These are phyloP conservation scores for Diadema setosum DNA, from an alignment of 35 echinoderm and acorn worm species.

Conservation along the genomic window DNA sequence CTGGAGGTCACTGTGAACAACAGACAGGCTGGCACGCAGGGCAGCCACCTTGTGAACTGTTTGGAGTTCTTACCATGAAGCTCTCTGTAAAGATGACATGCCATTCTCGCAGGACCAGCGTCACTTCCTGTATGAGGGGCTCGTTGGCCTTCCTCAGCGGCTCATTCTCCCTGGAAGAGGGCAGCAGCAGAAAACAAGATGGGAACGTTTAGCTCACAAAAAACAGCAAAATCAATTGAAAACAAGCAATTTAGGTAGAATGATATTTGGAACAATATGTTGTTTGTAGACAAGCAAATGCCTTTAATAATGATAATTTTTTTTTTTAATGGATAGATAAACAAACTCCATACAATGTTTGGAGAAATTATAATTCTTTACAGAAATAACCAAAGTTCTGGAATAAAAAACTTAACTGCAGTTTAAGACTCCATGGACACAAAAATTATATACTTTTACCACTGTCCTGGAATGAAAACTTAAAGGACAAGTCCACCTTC, in stretches of 20 bases:
- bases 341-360: neutral
- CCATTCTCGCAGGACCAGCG: constrained; percentile 47
- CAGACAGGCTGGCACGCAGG: too few relatives aligned
- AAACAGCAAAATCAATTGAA: neutral
- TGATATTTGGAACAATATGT: neutral
- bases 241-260: neutral
- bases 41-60: too few relatives aligned
- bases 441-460: too few relatives aligned
- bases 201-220: neutral
- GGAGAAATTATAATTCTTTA: too few relatives aligned
- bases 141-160: neutral
- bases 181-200: neutral
- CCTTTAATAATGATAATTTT: neutral
- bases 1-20: neutral
- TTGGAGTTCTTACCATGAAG: constrained; percentile 52
- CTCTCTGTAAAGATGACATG: constrained; percentile 10
- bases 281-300: neutral
- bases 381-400: too few relatives aligned
- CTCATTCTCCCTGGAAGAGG: neutral
- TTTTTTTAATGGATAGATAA: neutral
- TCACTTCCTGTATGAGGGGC: constrained; percentile 25
- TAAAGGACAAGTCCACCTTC: too few relatives aligned
- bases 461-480: too few relatives aligned
- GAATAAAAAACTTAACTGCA: too few relatives aligned
- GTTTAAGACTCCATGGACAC: too few relatives aligned